Conservation (phyloP, 1,140 invertebrate genomes). For the Nasonia giraulti region DNA sequence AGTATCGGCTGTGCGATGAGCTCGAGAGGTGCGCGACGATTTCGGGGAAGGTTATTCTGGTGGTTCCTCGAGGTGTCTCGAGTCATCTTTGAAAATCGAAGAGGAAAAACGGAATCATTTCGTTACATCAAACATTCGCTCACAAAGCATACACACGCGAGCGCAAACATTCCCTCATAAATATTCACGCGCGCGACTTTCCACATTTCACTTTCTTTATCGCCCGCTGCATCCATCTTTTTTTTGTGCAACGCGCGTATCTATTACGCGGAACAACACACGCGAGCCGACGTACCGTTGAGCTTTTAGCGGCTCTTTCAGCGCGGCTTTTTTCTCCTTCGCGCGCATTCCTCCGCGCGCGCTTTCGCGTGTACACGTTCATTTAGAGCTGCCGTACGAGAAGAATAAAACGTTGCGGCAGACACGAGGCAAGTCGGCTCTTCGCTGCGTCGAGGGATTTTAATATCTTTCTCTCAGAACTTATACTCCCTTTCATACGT, state of each 20-base stretch:
- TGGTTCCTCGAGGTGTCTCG: too few species aligned
- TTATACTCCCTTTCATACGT: not conserved
- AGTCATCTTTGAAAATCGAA: too few species aligned
- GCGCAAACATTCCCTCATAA: too few species aligned
- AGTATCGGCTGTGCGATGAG: too few species aligned
- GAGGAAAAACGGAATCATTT: too few species aligned
- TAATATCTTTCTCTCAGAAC: not conserved
- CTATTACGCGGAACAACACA: not conserved
- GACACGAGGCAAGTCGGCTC: not conserved
- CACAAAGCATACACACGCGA: too few species aligned
- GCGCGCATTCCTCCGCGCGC: not conserved
- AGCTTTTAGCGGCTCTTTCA: conserved; percentile 14
- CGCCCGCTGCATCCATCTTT: not conserved
- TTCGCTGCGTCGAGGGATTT: not conserved
- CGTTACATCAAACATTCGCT: too few species aligned
- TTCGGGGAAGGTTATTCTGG: too few species aligned
- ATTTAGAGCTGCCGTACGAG: not conserved
- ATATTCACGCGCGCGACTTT: not conserved
- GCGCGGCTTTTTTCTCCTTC: not conserved
- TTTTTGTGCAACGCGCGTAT: not conserved
- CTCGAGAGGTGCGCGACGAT: too few species aligned
- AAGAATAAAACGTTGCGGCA: not conserved
- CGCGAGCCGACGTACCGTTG: not conserved
- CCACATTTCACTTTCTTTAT: not conserved
- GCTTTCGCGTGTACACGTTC: not conserved